Base-by-base conservation (phyloP, 1,140 invertebrate genomes). In the Tenebrio molitor region DNA sequence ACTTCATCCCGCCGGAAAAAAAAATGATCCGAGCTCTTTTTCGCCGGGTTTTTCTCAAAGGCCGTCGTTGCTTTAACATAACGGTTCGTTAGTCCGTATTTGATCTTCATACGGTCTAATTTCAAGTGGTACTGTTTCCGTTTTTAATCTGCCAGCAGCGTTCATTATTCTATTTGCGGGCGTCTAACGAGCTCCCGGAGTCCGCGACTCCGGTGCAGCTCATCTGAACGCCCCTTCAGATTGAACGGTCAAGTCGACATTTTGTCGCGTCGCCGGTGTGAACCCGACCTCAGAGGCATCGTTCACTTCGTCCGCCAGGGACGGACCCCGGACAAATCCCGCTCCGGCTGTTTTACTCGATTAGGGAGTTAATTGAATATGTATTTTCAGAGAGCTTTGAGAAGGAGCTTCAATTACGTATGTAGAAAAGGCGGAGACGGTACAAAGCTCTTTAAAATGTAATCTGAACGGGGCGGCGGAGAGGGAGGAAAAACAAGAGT, bases 1-100 rank as follows among this genome's bases (percentile, higher is more conserved):
- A 76, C 71, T 74, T 70, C 66, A 75, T 75, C 39, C 65, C 39
- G 53, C 25, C 21, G 15, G 64, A 44, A 42, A 67, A 65, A n/a
- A n/a, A 67, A 67, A 41, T 64, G 58, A 64, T 64, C 19, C 63
- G 34, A 15, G 12, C n/a, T 65, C 17, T 39, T 65, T 19, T 65
- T 7, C 23, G 15, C 16, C n/a, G n/a, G n/a, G 10, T 41, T 65
- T 41, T 65, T 12, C 39, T 36, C 10, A 64, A 25, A 29, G 25
- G n/a, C 12, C 58, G 34, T 64, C 58, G 16, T 34, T 23, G 12
- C 21, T 50, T 50, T 50, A 21, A 64, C 25, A 64, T 34, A 64
- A 64, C 58, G 58, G 58, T 64, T 64, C 58, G 58, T 64, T 64
- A 64, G 25, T 10, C 14, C 10, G 19, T 64, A 64, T 62, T 62